These are phyloP conservation scores for Popillia japonica DNA, from an alignment of 1,140 invertebrate genomes.

Conservation along the genomic window DNA sequence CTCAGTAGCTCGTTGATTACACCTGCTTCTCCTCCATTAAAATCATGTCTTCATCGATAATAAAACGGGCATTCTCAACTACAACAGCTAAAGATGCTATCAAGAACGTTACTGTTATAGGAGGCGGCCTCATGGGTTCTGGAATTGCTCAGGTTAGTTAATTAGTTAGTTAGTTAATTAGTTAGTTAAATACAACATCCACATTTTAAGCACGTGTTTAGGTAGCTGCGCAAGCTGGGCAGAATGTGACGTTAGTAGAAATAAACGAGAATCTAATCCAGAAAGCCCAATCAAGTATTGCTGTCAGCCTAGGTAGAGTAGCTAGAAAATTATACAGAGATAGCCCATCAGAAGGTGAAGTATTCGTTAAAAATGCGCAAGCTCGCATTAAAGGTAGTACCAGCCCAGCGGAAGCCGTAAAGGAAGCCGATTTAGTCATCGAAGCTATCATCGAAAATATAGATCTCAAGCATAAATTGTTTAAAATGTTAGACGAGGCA, in stretches of 20 bases:
- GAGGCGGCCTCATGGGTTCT: constrained; percentile 86
- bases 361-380: constrained; percentile 73
- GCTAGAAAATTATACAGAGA: constrained; percentile 83
- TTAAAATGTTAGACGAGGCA: constrained; percentile 68
- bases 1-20: neutral
- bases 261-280: constrained; percentile 72
- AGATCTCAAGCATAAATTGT: constrained; percentile 80
- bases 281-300: constrained; percentile 74
- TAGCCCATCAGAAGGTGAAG: constrained; percentile 68
- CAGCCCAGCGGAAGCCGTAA: constrained; percentile 68
- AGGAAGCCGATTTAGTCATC: constrained; percentile 79
- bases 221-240: constrained; percentile 81
- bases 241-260: constrained; percentile 81
- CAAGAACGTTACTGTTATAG: constrained; percentile 86
- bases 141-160: constrained; percentile 83
- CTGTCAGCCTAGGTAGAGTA: constrained; percentile 74
- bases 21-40: neutral
- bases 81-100: constrained; percentile 61
- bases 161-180: constrained; percentile 60
- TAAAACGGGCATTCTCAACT: constrained; percentile 59
- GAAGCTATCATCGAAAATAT: constrained; percentile 91
- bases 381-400: constrained; percentile 69
- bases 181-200: too few relatives aligned
- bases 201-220: constrained; percentile 53
- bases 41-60: constrained; percentile 49